Conservation (phyloP, 2,113 vertebrate genomes). For the Halichoerus grypus region DNA sequence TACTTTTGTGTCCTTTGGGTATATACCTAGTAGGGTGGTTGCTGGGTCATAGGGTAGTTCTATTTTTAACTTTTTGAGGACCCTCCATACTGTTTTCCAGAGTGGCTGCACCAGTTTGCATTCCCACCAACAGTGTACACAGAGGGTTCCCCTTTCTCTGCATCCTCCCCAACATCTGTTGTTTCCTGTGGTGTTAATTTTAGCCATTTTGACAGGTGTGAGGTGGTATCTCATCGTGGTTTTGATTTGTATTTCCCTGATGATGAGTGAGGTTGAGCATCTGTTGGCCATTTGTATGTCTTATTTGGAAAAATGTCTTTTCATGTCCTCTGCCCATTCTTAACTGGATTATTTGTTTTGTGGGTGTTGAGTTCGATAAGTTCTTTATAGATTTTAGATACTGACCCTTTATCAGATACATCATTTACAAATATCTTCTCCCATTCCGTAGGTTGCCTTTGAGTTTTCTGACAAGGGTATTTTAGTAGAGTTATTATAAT, state of each 20-base stretch:
- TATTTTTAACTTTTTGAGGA: no score
- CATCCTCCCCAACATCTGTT: not conserved
- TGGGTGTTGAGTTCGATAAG: not conserved
- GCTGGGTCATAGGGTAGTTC: not conserved
- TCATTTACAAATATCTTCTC: not conserved
- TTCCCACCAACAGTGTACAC: not conserved
- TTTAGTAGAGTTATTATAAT: not conserved
- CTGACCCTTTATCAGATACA: not conserved
- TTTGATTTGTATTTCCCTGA: not conserved
- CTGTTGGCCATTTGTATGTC: not conserved
- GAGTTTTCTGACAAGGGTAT: not conserved
- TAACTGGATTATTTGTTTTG: not conserved
- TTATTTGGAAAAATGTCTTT: not conserved
- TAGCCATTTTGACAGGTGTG: not conserved
- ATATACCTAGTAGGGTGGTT: not conserved
- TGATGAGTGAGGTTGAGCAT: not conserved
- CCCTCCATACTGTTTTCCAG: no score
- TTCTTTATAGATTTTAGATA: not conserved
- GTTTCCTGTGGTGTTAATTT: not conserved
- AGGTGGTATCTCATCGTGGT: not conserved
- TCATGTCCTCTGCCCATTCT: not conserved
- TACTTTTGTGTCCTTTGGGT: not conserved
- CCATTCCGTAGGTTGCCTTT: not conserved
- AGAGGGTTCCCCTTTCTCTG: not conserved
- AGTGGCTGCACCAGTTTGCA: not conserved